Evolutionary conservation across 92 coral and sea anemone species (phyloP), one percentile per base, ranked within the genome.

Genomic region (Nematostella vectensis): DNA sequence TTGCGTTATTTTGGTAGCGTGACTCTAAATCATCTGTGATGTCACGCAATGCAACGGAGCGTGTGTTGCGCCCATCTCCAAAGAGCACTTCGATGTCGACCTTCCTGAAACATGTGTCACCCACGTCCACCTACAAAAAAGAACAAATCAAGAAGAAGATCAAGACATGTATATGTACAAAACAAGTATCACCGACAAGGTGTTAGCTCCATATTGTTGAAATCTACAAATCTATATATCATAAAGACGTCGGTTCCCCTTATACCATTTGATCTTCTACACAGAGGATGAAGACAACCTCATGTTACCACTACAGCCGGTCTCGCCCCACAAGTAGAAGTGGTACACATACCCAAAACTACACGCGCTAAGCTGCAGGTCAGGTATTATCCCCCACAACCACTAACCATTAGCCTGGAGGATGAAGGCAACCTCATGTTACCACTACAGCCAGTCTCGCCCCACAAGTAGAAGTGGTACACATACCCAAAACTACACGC

Each of bases 301-400:
- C 93, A 83, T 83, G 56, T 63, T 78, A 1, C 86, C 82, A 27
- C 77, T 64, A 28, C 93, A 62, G 21, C 93, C 93, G 1, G 59
- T 69, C 21, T 78, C 86, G 12, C 93, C 93, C 72, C 71, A 83
- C 27, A 83, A 31, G 50, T 83, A 83, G 42, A 79, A 83, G 59
- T 83, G 93, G 55, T 83, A 83, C 39, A 83, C 93, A 50, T 83
- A n/a, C n/a, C n/a, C n/a, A n/a, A n/a, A n/a, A n/a, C n/a, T n/a
- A n/a, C n/a, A n/a, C n/a, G 93, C 16, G 78, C 74, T 0, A 83
- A 82, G 49, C 78, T 57, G 28, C 75, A 57, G 57, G 87, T 76
- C 68, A 83, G 55, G 0, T 56, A n/a, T n/a, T n/a, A n/a, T n/a
- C n/a, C n/a, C n/a, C n/a, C n/a, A n/a, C n/a, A n/a, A 6, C 2